Evolutionary conservation across 2,797 vertebrate species (phyloP).

Genomic region (Crenuchus spilurus): DNA sequence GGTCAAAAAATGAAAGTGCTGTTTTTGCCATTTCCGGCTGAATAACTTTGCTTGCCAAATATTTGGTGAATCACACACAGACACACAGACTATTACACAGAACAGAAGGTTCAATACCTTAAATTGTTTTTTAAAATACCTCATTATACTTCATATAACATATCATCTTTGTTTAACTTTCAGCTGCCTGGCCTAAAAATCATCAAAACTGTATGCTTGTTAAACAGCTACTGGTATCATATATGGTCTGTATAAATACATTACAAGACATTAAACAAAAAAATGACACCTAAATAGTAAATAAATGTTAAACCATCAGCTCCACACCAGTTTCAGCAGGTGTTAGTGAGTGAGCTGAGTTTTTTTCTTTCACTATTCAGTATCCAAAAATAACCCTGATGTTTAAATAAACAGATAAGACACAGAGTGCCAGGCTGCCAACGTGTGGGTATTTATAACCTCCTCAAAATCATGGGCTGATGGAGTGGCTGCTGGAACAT

Average conservation of each 20-base stretch:
- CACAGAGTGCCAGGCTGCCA: conserved; percentile 2
- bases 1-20: too few species aligned
- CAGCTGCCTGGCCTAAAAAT: too few species aligned
- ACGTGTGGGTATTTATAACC: conserved; percentile 40
- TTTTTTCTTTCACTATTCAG: conserved; percentile 28
- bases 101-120: too few species aligned
- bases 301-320: neutral
- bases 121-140: too few species aligned
- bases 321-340: conserved; percentile 5
- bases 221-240: neutral
- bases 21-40: too few species aligned
- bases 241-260: neutral
- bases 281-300: neutral
- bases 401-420: conserved; percentile 54
- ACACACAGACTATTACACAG: too few species aligned
- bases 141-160: too few species aligned
- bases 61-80: too few species aligned
- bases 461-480: neutral
- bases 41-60: too few species aligned
- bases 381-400: conserved; percentile 64
- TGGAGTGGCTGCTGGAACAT: neutral
- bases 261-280: conserved; percentile 45
- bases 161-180: too few species aligned
- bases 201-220: neutral
- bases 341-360: conserved; percentile 15